Evolutionary conservation across 2,888 invertebrate genomes (phyloP).

Genomic region (Caenorhabditis sp.): DNA sequence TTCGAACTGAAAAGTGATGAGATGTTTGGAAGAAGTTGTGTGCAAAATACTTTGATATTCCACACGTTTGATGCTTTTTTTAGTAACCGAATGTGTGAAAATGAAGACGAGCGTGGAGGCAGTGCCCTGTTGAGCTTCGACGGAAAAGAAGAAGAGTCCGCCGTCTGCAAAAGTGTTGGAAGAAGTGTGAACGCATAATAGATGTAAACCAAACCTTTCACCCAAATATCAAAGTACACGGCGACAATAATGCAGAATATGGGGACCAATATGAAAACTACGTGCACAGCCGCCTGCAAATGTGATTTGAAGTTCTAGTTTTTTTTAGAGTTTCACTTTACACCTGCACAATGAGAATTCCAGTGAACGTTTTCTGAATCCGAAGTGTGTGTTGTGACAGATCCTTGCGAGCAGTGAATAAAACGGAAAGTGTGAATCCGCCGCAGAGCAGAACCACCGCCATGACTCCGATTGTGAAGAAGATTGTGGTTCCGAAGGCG

Average conservation of each 20-base stretch:
- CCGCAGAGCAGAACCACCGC: slow-evolving; percentile 25
- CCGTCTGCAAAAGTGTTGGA: slow-evolving; percentile 37
- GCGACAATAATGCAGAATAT: slow-evolving; percentile 19
- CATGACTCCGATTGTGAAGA: slow-evolving; percentile 6
- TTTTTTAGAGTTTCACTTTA: neutral
- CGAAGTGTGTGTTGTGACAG: slow-evolving; percentile 30
- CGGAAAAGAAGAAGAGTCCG: slow-evolving; percentile 28
- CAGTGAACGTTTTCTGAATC: slow-evolving; percentile 30
- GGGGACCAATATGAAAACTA: slow-evolving; percentile 27
- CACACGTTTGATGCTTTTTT: slow-evolving; percentile 23
- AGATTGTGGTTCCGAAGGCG: slow-evolving; percentile 19
- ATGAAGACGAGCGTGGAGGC: slow-evolving; percentile 43
- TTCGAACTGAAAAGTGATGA: slow-evolving; percentile 24
- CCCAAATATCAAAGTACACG: slow-evolving; percentile 28
- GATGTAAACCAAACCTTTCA: slow-evolving; percentile 4
- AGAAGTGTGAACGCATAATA: neutral
- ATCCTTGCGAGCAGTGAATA: slow-evolving; percentile 20
- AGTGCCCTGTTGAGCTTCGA: slow-evolving; percentile 36
- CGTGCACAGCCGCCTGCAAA: slow-evolving; percentile 32
- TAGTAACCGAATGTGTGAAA: slow-evolving; percentile 35
- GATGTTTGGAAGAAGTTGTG: neutral
- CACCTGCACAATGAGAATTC: slow-evolving; percentile 36
- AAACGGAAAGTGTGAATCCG: slow-evolving; percentile 14
- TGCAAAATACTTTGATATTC: slow-evolving; percentile 9
- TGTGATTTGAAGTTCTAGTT: neutral